Evolutionary conservation across 2,888 invertebrate species (phyloP).

Genomic region (Drosophila ustulata): DNA sequence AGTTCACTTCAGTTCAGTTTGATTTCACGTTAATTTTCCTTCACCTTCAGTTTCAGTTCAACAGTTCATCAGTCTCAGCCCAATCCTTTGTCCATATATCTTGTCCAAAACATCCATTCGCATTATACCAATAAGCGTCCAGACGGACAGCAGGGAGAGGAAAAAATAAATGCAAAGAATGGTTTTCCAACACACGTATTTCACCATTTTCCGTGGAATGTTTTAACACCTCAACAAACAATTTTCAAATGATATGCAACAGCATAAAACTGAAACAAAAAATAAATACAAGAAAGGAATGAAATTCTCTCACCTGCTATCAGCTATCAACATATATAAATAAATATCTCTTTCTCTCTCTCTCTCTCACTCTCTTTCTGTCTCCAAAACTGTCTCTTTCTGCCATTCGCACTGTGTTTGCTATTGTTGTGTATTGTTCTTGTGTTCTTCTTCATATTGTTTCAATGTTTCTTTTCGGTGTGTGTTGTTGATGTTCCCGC

Average conservation of each 20-base stretch:
- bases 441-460: neutral
- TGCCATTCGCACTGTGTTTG: conserved; percentile 49
- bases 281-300: neutral
- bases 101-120: neutral
- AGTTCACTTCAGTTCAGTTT: neutral
- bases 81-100: neutral
- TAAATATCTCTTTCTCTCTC: conserved; percentile 17
- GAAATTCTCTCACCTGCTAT: conserved; percentile 6
- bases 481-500: conserved; percentile 35
- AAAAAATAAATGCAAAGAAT: conserved; percentile 3
- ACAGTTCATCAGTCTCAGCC: conserved; percentile 28
- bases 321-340: conserved; percentile 1
- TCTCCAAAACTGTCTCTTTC: conserved; percentile 9
- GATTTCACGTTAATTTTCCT: neutral
- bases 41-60: conserved; percentile 2
- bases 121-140: conserved; percentile 20
- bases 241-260: conserved; percentile 52
- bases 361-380: conserved; percentile 17
- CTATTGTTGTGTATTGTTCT: conserved; percentile 32
- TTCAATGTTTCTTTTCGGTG: conserved; percentile 2
- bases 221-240: conserved; percentile 57
- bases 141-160: conserved; percentile 5
- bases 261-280: neutral
- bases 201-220: conserved; percentile 46
- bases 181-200: conserved; percentile 25